Conservation (phyloP, 2,797 vertebrate genomes). For the Galagoides demidoff region DNA sequence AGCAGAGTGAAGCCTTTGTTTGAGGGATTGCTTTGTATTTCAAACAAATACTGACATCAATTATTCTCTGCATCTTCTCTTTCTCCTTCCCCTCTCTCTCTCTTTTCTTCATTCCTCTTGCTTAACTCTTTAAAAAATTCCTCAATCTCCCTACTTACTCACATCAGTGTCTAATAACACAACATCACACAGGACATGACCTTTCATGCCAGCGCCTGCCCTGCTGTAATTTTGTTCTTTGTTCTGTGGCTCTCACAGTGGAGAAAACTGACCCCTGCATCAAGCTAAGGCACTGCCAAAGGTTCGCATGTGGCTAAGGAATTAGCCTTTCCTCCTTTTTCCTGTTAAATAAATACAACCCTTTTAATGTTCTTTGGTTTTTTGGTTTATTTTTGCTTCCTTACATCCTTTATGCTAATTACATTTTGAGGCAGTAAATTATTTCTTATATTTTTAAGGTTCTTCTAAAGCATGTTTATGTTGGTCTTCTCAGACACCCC, state of each 20-base stretch:
- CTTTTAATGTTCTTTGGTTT: background rate
- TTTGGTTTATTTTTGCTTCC: slow-evolving; percentile 20
- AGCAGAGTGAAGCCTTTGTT: background rate
- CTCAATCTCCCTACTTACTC: background rate
- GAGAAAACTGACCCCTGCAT: background rate
- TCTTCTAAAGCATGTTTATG: background rate
- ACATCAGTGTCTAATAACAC: background rate
- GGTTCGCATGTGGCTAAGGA: background rate
- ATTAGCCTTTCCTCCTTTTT: background rate
- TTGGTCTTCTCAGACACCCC: background rate
- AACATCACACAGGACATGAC: background rate
- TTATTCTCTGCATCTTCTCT: background rate
- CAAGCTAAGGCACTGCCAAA: background rate
- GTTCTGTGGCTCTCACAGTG: background rate
- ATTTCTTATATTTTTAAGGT: background rate
- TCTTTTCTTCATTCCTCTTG: background rate
- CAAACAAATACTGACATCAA: background rate
- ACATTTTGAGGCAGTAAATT: background rate
- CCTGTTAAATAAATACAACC: background rate
- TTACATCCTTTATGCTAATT: background rate
- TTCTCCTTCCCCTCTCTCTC: background rate
- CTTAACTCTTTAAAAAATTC: background rate
- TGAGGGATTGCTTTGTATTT: background rate
- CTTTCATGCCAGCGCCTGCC: background rate
- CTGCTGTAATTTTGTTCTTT: background rate